Conservation (phyloP, 1,140 invertebrate species). For the Steinernema feltiae region DNA sequence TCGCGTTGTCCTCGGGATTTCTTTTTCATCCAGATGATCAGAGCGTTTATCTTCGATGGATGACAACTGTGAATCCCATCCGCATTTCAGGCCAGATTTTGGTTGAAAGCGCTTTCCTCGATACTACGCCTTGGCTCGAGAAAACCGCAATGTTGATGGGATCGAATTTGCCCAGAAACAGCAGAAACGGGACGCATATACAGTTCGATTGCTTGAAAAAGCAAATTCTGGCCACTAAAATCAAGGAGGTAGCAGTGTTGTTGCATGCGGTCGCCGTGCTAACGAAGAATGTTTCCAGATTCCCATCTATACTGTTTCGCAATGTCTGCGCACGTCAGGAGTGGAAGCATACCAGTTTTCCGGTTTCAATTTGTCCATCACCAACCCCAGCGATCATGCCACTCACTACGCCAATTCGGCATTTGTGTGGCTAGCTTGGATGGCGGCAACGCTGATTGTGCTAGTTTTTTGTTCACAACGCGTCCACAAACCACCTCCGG, state of each 20-base stretch:
- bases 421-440: background rate
- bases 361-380: background rate
- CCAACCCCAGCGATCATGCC: background rate
- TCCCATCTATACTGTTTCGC: slow-evolving; percentile 21
- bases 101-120: slow-evolving; percentile 18
- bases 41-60: background rate
- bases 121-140: slow-evolving; percentile 15
- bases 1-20: slow-evolving; percentile 30
- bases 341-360: background rate
- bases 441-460: background rate
- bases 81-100: slow-evolving; percentile 15
- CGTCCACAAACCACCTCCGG: background rate
- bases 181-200: background rate
- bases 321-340: slow-evolving; percentile 5
- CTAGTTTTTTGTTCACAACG: background rate
- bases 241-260: slow-evolving; percentile 16
- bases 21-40: slow-evolving; percentile 33
- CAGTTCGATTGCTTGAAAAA: slow-evolving; percentile 11
- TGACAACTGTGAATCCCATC: background rate
- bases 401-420: background rate
- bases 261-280: background rate
- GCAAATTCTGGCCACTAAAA: slow-evolving; percentile 22
- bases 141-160: slow-evolving; percentile 19
- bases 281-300: slow-evolving; percentile 4
- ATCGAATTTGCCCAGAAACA: background rate